Percentiles rank a stretch among this genome's conserved stretches.
Conservation (phyloP, 2,113 vertebrate species). For the Laticauda laticaudata region DNA sequence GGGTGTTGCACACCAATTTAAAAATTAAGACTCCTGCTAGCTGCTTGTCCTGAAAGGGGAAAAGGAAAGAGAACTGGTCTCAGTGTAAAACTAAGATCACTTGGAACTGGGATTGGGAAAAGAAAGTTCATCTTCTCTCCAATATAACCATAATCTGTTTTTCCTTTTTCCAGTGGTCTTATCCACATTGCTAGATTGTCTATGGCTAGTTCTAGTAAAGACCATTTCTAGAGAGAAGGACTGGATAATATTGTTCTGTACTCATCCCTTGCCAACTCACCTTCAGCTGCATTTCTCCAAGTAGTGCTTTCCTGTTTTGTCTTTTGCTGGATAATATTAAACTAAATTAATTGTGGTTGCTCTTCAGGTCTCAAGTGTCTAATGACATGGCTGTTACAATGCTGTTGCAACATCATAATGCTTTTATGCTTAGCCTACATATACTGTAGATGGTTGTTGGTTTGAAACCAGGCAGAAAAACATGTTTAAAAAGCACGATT, state of each 20-base stretch:
- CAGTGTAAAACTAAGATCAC: constrained; percentile 40
- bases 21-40: constrained; percentile 31
- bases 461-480: not conserved
- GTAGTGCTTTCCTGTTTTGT: not conserved
- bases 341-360: not conserved
- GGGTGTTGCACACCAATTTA: constrained; percentile 49
- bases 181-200: not conserved
- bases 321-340: not conserved
- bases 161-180: not conserved
- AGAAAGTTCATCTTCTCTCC: constrained; percentile 28
- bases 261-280: not conserved
- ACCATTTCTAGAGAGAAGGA: not conserved
- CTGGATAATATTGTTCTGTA: not conserved
- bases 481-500: not conserved
- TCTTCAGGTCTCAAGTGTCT: not conserved
- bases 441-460: not conserved
- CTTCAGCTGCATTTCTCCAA: not conserved
- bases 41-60: constrained; percentile 16
- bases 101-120: constrained; percentile 29
- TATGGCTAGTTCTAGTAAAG: not conserved
- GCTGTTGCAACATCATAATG: not conserved
- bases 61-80: constrained; percentile 1
- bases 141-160: not conserved
- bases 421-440: not conserved
- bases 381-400: not conserved